These are phyloP conservation scores for Aromia moschata DNA, from an alignment of 2,888 invertebrate genomes.

Conservation along the genomic window DNA sequence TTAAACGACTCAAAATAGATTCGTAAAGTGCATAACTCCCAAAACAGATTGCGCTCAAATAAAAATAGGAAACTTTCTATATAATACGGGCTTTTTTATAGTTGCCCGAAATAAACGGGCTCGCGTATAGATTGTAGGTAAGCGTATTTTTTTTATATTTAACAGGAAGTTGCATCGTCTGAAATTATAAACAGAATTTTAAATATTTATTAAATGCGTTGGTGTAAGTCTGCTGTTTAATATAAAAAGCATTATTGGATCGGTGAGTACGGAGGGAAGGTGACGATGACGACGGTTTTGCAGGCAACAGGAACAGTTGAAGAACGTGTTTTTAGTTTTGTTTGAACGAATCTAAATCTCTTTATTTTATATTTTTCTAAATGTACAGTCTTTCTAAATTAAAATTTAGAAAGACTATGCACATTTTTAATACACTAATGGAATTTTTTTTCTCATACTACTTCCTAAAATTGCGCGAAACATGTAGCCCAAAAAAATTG, in stretches of 20 bases:
- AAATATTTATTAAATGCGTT: constrained; percentile 2
- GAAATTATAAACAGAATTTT: constrained; percentile 43
- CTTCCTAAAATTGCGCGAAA: too few species aligned
- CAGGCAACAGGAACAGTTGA: too few species aligned
- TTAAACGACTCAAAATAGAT: constrained; percentile 5
- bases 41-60: constrained; percentile 23
- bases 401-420: too few species aligned
- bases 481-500: too few species aligned
- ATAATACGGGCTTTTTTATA: constrained; percentile 25
- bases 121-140: neutral
- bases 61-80: constrained; percentile 5
- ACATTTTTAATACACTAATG: too few species aligned
- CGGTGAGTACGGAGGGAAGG: too few species aligned
- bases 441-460: too few species aligned
- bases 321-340: too few species aligned
- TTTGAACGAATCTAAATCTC: too few species aligned
- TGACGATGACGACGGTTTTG: too few species aligned
- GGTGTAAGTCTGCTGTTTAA: neutral
- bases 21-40: neutral
- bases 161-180: constrained; percentile 47
- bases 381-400: too few species aligned
- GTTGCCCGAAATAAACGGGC: constrained; percentile 30
- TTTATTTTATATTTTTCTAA: too few species aligned
- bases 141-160: constrained; percentile 11
- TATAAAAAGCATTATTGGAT: neutral